Evolutionary conservation across 2,888 invertebrate genomes (phyloP).

Genomic region (Lingula anatina): DNA sequence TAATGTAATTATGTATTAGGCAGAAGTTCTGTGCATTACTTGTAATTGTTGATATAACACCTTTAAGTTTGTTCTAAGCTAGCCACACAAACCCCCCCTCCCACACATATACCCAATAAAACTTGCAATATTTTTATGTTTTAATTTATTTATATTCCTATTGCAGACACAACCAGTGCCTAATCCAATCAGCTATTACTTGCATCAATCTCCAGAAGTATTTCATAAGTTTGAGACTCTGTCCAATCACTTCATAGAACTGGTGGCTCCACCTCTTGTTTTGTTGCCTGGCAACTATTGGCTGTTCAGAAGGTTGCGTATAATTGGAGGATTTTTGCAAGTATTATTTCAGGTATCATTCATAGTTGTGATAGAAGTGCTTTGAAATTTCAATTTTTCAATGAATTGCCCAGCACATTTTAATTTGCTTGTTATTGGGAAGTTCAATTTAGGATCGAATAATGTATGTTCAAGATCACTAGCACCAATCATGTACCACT

Average conservation of each 20-base stretch:
- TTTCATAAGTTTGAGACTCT: conserved; percentile 51
- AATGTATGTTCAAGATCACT: too few species aligned
- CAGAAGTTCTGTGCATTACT: too few species aligned
- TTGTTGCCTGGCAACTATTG: too few species aligned
- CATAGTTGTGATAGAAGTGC: background rate
- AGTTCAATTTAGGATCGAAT: too few species aligned
- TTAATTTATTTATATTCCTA: too few species aligned
- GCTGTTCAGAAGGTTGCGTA: conserved; percentile 23
- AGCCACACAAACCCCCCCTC: too few species aligned
- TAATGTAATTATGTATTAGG: too few species aligned
- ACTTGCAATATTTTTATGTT: too few species aligned
- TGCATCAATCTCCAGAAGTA: conserved; percentile 49
- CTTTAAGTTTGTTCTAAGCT: too few species aligned
- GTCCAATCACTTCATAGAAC: conserved; percentile 52
- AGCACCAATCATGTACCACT: too few species aligned
- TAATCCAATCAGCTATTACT: conserved; percentile 51
- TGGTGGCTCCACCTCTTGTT: conserved; percentile 46
- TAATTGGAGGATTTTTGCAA: conserved; percentile 49
- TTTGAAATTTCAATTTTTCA: background rate
- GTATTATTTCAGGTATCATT: conserved; percentile 49
- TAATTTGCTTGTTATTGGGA: background rate
- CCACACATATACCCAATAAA: too few species aligned
- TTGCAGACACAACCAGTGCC: conserved; percentile 54
- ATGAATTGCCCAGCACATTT: background rate
- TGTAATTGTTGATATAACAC: too few species aligned